phyloP scores from a whole-genome alignment of 2,888 invertebrate genomes.

The Amorpha juglandis region DNA sequence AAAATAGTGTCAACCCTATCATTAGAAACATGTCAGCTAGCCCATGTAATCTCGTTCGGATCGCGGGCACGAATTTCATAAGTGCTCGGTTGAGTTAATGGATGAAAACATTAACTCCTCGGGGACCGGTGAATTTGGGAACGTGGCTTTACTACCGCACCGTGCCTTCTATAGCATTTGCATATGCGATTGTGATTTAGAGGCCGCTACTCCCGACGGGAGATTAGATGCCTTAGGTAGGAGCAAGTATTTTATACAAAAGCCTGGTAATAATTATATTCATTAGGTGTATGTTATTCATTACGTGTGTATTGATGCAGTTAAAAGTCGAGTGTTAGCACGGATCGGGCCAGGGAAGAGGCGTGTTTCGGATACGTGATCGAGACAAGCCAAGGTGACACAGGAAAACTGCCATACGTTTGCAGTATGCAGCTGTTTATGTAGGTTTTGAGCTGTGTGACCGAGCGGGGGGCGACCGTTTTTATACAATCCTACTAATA shows the following conservation, averaged over 20 bases:
- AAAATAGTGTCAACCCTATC: slow-evolving; percentile 56
- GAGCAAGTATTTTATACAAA: slow-evolving; percentile 1
- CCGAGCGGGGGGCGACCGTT: too few species aligned
- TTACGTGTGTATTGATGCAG: too few species aligned
- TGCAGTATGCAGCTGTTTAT: too few species aligned
- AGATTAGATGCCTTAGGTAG: slow-evolving; percentile 21
- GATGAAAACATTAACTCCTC: slow-evolving; percentile 80
- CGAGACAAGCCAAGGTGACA: slow-evolving; percentile 23
- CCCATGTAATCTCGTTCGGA: slow-evolving; percentile 77
- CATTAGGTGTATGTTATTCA: too few species aligned
- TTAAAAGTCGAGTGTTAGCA: background rate
- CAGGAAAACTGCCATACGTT: too few species aligned
- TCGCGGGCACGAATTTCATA: slow-evolving; percentile 81
- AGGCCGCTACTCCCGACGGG: slow-evolving; percentile 11
- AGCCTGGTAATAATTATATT: background rate
- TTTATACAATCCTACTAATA: too few species aligned
- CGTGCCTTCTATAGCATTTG: slow-evolving; percentile 51
- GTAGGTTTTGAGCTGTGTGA: too few species aligned
- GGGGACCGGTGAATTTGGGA: slow-evolving; percentile 55
- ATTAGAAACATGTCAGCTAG: slow-evolving; percentile 69
- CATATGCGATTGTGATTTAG: slow-evolving; percentile 57
- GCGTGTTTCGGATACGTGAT: background rate
- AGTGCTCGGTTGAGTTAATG: slow-evolving; percentile 78
- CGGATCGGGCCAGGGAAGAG: too few species aligned
- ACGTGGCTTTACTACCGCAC: slow-evolving; percentile 45